A percentile compares a stretch with the other conserved stretches of the same genome.
These are phyloP conservation scores for Botia almorhae DNA, from an alignment of 2,797 vertebrate genomes.

Conservation along the genomic window DNA sequence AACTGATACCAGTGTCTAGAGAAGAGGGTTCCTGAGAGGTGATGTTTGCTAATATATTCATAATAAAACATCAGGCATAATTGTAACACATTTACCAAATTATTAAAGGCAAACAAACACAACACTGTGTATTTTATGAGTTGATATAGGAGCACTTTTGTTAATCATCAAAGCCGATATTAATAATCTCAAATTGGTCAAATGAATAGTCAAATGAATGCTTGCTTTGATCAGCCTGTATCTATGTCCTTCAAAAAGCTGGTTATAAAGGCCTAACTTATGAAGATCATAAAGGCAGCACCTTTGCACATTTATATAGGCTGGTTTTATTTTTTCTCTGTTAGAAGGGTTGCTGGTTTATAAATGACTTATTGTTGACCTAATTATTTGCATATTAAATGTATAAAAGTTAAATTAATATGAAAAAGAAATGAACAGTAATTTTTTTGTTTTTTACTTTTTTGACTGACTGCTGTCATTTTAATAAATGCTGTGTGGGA, in stretches of 20 bases:
- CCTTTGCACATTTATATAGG: background rate
- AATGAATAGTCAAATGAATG: background rate
- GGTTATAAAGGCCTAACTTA: background rate
- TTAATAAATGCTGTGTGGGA: conserved; percentile 14
- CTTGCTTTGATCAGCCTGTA: background rate
- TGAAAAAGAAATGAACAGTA: background rate
- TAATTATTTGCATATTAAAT: conserved; percentile 14
- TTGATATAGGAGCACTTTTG: too few species aligned
- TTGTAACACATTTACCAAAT: background rate
- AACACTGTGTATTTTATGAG: background rate
- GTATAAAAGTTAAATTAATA: background rate
- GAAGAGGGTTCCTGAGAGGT: background rate
- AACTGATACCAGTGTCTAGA: background rate
- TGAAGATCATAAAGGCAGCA: background rate
- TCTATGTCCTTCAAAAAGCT: background rate
- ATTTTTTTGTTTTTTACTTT: background rate
- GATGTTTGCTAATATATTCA: background rate
- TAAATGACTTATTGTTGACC: conserved; percentile 9
- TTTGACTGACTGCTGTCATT: background rate
- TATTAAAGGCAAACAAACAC: background rate
- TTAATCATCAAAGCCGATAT: background rate
- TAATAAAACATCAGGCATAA: background rate
- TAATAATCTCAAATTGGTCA: background rate
- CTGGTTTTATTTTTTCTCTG: background rate
- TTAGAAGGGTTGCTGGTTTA: conserved; percentile 10